phyloP scores from a whole-genome alignment of 1,140 invertebrate species.

The Drosophila nasuta region DNA sequence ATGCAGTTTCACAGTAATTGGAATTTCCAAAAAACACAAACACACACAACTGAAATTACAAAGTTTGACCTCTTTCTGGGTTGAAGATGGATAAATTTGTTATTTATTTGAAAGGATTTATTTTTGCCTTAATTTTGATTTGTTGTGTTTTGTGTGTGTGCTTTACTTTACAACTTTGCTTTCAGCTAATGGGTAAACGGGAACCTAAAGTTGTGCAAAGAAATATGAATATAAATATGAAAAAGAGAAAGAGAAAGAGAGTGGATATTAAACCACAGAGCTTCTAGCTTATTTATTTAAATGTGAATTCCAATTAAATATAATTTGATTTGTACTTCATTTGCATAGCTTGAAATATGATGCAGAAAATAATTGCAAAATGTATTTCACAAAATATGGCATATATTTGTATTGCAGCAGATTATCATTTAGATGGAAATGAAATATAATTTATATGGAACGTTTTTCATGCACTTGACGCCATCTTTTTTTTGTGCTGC shows the following conservation, averaged over 20 bases:
- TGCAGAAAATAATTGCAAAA: neutral
- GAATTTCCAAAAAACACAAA: constrained; percentile 33
- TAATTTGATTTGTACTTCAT: neutral
- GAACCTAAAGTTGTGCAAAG: neutral
- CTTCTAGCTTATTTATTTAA: constrained; percentile 3
- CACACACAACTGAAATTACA: constrained; percentile 52
- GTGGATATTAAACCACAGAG: neutral
- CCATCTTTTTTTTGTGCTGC: neutral
- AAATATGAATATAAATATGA: neutral
- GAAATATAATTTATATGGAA: neutral
- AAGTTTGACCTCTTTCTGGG: constrained; percentile 41
- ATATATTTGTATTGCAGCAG: neutral
- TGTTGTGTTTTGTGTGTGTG: neutral
- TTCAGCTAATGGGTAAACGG: neutral
- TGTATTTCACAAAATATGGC: neutral
- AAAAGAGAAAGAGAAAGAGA: neutral
- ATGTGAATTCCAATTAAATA: constrained; percentile 5
- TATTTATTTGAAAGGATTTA: constrained; percentile 62
- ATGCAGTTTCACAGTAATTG: constrained; percentile 48
- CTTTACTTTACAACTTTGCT: neutral
- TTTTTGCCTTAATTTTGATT: constrained; percentile 1
- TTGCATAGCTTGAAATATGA: neutral
- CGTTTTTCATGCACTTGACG: constrained; percentile 3
- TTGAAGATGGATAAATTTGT: constrained; percentile 48
- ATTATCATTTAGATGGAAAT: neutral